Evolutionary conservation across 2,113 vertebrate species (phyloP), one percentile per base, ranked within the genome.

Genomic region (Aphyosemion australe): DNA sequence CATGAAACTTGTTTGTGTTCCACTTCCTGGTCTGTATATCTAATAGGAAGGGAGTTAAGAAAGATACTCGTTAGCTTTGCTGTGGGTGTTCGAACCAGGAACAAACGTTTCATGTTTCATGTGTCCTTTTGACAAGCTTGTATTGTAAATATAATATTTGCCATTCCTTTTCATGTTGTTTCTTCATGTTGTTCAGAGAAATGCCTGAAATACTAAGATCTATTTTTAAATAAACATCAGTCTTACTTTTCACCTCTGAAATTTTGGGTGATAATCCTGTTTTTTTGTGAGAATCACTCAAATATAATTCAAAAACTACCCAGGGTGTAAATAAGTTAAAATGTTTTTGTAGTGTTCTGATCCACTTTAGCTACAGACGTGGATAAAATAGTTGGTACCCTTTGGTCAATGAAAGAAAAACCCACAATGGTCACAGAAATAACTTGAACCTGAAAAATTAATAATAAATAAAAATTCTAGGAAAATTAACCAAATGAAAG

Each of bases 11-110:
- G 10, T 12, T 16, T 8, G 64, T 61, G 77, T 74, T 78, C 59
- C 70, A 54, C 52, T 48, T 59, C 11, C 34, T 39, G 55, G 41
- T 60, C 61, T 12, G 20, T 2, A 5, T 50, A 16, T 74, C 74
- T 59, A 70, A 82, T 69, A 60, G 76, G 72, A 65, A 62, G 46
- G 15, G 1, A 50, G 47, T 2, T 32, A 50, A 45, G n/a, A 54
- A 74, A 67, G 19, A 39, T 20, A 63, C 52, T 50, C 63, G 45
- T 65, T 57, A 56, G 4, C 58, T 55, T 62, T 39, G 32, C 9
- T 16, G 57, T 54, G 42, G 46, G 26, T 56, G n/a, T 11, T 21
- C 21, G 16, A 55, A 64, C 41, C 47, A 48, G 48, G 58, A 65
- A 15, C 41, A 32, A 43, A 9, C 66, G 13, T 5, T 67, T 64